phyloP scores from a whole-genome alignment of 2,888 invertebrate species.

The Diplazon laetatorius region DNA sequence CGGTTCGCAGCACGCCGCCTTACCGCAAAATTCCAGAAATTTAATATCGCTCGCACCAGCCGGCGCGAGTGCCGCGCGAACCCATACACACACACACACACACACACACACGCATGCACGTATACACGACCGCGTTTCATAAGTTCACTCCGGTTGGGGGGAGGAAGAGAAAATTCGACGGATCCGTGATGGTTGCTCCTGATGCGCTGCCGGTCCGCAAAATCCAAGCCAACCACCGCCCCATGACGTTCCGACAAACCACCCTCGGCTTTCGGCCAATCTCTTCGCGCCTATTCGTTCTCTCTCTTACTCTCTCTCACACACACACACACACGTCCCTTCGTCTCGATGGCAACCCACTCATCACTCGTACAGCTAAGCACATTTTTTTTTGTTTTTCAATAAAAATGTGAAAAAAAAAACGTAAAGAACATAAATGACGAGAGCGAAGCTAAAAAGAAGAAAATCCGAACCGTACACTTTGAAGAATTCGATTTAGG shows the following conservation, averaged over 20 bases:
- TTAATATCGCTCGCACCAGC: slow-evolving; percentile 83
- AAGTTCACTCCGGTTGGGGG: slow-evolving; percentile 74
- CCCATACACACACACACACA: slow-evolving; percentile 21
- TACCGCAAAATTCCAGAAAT: slow-evolving; percentile 85
- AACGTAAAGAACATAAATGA: too few species aligned
- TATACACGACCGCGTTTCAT: slow-evolving; percentile 75
- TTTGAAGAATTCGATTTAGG: too few species aligned
- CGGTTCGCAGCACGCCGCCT: slow-evolving; percentile 68
- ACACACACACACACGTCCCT: slow-evolving; percentile 45
- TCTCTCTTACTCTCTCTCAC: too few species aligned
- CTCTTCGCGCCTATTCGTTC: slow-evolving; percentile 61
- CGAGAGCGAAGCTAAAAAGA: too few species aligned
- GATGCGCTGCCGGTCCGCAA: slow-evolving; percentile 49
- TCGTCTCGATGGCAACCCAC: slow-evolving; percentile 28
- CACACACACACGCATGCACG: slow-evolving; percentile 47
- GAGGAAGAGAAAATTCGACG: slow-evolving; percentile 50
- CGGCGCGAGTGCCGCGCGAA: slow-evolving; percentile 59
- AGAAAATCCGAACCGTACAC: too few species aligned
- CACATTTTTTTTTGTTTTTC: too few species aligned
- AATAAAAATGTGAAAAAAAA: too few species aligned
- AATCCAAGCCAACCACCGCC: slow-evolving; percentile 42
- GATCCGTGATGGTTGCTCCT: slow-evolving; percentile 47
- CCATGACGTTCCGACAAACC: slow-evolving; percentile 58
- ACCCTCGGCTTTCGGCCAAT: slow-evolving; percentile 60
- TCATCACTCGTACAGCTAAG: background rate